Evolutionary conservation across 2,888 invertebrate species (phyloP).

Genomic region (Amphiduros pacificus): DNA sequence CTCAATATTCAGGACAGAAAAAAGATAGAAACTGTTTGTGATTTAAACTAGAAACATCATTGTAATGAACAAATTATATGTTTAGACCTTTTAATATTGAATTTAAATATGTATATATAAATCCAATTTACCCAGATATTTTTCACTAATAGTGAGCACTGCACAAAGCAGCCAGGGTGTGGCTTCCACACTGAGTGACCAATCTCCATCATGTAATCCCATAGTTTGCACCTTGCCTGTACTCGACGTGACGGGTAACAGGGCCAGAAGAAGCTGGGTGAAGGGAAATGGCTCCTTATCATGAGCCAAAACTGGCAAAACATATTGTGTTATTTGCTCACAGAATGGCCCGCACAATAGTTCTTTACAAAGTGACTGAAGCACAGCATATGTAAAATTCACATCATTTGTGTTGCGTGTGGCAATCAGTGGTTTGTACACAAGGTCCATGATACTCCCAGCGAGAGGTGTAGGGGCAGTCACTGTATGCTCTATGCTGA

Average conservation of each 20-base stretch:
- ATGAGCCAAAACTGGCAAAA: constrained; percentile 55
- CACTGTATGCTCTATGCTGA: constrained; percentile 70
- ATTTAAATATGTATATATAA: neutral
- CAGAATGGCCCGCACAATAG: constrained; percentile 52
- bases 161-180: constrained; percentile 73
- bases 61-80: neutral
- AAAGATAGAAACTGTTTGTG: no score
- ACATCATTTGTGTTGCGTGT: no score
- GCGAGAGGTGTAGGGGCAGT: constrained; percentile 75
- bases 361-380: constrained; percentile 36
- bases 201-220: neutral
- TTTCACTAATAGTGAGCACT: constrained; percentile 70
- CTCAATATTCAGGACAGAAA: no score
- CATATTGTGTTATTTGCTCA: constrained; percentile 53
- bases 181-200: constrained; percentile 62
- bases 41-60: no score
- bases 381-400: no score
- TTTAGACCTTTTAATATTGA: neutral
- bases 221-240: neutral
- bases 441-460: constrained; percentile 74
- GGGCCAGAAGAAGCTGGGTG: constrained; percentile 47
- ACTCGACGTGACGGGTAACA: constrained; percentile 28
- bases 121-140: constrained; percentile 67
- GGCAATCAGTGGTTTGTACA: constrained; percentile 75
- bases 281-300: constrained; percentile 52